phyloP scores from a whole-genome alignment of 2,888 invertebrate species.

The Sialis lutaria region DNA sequence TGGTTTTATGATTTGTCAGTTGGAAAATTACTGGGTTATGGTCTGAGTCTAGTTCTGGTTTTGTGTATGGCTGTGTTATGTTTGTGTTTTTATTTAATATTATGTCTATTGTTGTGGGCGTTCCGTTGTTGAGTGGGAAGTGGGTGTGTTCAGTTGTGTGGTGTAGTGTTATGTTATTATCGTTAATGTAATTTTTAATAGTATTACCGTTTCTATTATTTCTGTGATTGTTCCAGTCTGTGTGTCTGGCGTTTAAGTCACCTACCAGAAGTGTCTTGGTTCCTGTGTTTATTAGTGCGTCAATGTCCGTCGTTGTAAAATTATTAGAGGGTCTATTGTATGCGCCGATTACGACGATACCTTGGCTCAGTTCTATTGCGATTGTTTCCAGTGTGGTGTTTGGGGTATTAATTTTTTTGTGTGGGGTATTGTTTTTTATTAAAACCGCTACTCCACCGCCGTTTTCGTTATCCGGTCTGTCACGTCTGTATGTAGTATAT shows the following conservation, averaged over 20 bases:
- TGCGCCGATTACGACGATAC: conserved; percentile 8
- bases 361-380: conserved; percentile 8
- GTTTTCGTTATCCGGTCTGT: conserved; percentile 4
- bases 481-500: conserved; percentile 10
- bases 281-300: conserved; percentile 6
- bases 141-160: conserved; percentile 12
- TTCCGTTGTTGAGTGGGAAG: conserved; percentile 11
- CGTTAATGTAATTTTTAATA: conserved; percentile 8
- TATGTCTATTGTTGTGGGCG: conserved; percentile 13
- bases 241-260: conserved; percentile 13
- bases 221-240: conserved; percentile 10
- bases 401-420: not conserved
- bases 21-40: conserved; percentile 11
- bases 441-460: conserved; percentile 11
- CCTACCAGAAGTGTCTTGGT: conserved; percentile 11
- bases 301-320: conserved; percentile 8
- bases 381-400: conserved; percentile 8
- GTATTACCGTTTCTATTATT: conserved; percentile 11
- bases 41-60: conserved; percentile 13
- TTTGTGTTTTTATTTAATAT: conserved; percentile 12
- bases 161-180: conserved; percentile 10
- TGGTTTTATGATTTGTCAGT: not conserved
- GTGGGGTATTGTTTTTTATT: conserved; percentile 9
- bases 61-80: conserved; percentile 6
- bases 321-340: conserved; percentile 10